A percentile compares a stretch with the other conserved stretches of the same genome.
Evolutionary conservation across 2,888 invertebrate genomes (phyloP).

Genomic region (Ophioninae sp.): DNA sequence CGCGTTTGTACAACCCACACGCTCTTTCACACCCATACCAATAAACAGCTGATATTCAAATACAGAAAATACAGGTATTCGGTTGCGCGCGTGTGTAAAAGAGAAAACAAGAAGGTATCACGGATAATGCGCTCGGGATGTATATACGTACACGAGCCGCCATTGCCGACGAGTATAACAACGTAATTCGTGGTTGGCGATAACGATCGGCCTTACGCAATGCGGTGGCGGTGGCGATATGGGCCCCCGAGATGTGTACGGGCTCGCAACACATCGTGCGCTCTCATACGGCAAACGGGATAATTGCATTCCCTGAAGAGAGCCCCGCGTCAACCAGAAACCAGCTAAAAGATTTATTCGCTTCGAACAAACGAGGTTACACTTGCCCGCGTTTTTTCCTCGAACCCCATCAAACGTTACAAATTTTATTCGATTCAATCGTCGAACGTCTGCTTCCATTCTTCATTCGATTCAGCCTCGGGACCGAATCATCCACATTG

Average conservation of each 20-base stretch:
- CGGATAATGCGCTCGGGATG: slow-evolving; percentile 13
- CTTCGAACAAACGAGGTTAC: slow-evolving; percentile 1
- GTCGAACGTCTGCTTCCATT: not conserved
- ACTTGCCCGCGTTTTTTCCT: not conserved
- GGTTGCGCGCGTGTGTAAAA: not conserved
- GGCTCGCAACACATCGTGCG: slow-evolving; percentile 31
- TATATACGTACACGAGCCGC: not conserved
- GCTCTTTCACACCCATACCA: slow-evolving; percentile 5
- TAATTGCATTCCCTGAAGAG: slow-evolving; percentile 51
- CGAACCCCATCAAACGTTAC: not conserved
- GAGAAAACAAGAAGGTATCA: slow-evolving; percentile 23
- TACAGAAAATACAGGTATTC: not conserved
- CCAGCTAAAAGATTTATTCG: not conserved
- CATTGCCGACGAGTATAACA: slow-evolving; percentile 61
- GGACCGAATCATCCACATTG: not conserved
- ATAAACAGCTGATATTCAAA: not conserved
- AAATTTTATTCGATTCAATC: not conserved
- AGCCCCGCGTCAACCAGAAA: slow-evolving; percentile 12
- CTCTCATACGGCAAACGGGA: slow-evolving; percentile 30
- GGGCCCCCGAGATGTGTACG: not conserved
- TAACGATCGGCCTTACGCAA: slow-evolving; percentile 67
- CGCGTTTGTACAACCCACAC: not conserved
- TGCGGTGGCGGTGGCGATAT: slow-evolving; percentile 33
- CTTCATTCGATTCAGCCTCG: not conserved
- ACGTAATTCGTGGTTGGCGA: slow-evolving; percentile 70